Conservation (phyloP, 2,797 vertebrate species). For the Alcedo quadribrachys region DNA sequence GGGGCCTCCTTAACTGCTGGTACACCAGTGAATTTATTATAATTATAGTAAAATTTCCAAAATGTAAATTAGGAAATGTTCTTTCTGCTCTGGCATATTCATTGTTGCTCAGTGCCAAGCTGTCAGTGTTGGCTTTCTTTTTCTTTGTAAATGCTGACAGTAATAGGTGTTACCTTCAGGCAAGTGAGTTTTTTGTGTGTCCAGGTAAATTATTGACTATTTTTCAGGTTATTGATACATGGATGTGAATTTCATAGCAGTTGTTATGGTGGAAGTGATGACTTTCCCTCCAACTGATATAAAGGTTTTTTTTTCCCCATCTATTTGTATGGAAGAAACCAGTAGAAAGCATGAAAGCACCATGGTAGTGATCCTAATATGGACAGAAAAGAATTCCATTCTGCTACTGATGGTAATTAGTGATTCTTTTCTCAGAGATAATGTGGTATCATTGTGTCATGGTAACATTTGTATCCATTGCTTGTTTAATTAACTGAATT, state of each 20-base stretch:
- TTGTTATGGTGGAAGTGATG: not conserved
- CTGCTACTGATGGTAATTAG: not conserved
- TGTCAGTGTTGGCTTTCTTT: not conserved
- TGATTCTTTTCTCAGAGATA: not conserved
- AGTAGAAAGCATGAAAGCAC: not conserved
- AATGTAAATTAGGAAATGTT: not conserved
- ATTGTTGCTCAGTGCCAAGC: not conserved
- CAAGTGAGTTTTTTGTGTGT: not conserved
- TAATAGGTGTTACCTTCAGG: not conserved
- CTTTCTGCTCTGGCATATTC: not conserved
- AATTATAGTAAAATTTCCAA: not conserved
- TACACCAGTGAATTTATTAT: not conserved
- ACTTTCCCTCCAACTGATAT: not conserved
- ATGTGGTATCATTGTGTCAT: not conserved
- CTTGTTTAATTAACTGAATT: not conserved
- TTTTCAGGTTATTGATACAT: not conserved
- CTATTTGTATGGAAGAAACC: not conserved
- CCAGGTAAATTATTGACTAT: not conserved
- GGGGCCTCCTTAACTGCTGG: not conserved
- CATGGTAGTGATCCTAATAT: not conserved
- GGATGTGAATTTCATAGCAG: not conserved
- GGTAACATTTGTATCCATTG: not conserved
- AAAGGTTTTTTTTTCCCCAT: not conserved
- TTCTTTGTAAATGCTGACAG: not conserved
- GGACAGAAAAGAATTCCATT: not conserved